These are phyloP conservation scores for Colletes latitarsis DNA, from an alignment of 1,140 invertebrate species.

Conservation along the genomic window DNA sequence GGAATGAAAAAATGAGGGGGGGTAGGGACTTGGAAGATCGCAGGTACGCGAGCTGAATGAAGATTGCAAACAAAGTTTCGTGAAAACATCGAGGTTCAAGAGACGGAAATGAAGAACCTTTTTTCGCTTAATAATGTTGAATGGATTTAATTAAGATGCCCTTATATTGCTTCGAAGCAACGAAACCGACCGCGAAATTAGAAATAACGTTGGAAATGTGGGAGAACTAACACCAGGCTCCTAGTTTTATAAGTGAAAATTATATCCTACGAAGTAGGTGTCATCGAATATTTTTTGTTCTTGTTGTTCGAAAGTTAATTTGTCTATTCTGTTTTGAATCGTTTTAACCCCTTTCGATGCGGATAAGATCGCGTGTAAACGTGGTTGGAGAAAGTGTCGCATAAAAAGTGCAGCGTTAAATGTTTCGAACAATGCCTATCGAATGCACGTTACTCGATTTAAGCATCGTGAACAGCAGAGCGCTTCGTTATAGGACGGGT, in stretches of 20 bases:
- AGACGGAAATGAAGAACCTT: not conserved
- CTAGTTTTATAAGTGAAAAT: too few species aligned
- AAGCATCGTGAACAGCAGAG: not conserved
- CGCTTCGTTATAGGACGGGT: slow-evolving; percentile 1
- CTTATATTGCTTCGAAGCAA: not conserved
- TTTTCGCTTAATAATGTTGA: not conserved
- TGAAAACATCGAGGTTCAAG: not conserved
- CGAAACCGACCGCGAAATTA: not conserved
- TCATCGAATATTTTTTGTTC: too few species aligned
- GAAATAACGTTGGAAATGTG: not conserved
- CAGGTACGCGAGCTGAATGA: too few species aligned
- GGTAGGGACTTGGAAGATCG: not conserved
- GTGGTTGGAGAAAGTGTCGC: not conserved
- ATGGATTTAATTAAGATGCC: slow-evolving; percentile 12
- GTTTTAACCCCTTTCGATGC: too few species aligned
- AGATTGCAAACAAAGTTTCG: not conserved
- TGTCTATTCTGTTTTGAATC: too few species aligned
- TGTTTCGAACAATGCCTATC: too few species aligned
- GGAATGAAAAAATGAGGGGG: not conserved
- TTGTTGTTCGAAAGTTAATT: too few species aligned
- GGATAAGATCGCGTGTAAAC: not conserved
- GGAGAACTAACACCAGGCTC: too few species aligned
- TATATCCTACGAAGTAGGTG: too few species aligned
- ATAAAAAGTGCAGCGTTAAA: not conserved
- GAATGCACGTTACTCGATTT: not conserved